Conservation (phyloP, 2,888 invertebrate genomes). For the Seira sanloemensis region DNA sequence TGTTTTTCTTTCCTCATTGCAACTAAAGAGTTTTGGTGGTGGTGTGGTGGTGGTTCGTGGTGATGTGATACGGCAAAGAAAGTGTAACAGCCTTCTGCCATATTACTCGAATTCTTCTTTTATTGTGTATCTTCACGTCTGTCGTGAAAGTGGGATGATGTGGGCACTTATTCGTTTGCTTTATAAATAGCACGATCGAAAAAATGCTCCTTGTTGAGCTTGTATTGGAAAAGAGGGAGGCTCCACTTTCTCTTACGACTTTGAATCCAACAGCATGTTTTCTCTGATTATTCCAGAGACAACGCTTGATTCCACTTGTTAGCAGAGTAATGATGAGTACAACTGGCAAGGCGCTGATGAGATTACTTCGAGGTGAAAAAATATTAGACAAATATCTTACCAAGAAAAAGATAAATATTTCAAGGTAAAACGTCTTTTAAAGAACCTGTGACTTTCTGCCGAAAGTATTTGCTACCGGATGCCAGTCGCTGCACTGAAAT, state of each 20-base stretch:
- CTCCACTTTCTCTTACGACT: neutral
- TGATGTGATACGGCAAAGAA: neutral
- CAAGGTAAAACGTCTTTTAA: no score
- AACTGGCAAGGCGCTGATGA: no score
- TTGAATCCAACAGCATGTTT: no score
- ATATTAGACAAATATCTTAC: no score
- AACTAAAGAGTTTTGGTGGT: neutral
- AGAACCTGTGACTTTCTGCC: no score
- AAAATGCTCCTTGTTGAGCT: neutral
- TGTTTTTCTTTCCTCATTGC: slow-evolving; percentile 22
- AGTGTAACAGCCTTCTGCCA: neutral
- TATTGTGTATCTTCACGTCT: slow-evolving; percentile 54
- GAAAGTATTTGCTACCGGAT: no score
- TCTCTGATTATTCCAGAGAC: neutral
- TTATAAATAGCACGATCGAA: slow-evolving; percentile 4
- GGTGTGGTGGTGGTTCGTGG: neutral
- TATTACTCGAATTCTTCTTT: slow-evolving; percentile 28
- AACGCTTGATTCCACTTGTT: no score
- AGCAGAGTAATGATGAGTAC: no score
- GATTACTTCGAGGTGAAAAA: no score
- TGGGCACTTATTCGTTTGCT: neutral
- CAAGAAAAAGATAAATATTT: no score
- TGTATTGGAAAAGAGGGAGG: neutral
- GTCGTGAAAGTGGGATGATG: slow-evolving; percentile 31
- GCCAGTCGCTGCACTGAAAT: no score